Percentiles rank a stretch among this genome's conserved stretches.
These are phyloP conservation scores for Lordiphosa mommai DNA, from an alignment of 1,140 invertebrate species.

Conservation along the genomic window DNA sequence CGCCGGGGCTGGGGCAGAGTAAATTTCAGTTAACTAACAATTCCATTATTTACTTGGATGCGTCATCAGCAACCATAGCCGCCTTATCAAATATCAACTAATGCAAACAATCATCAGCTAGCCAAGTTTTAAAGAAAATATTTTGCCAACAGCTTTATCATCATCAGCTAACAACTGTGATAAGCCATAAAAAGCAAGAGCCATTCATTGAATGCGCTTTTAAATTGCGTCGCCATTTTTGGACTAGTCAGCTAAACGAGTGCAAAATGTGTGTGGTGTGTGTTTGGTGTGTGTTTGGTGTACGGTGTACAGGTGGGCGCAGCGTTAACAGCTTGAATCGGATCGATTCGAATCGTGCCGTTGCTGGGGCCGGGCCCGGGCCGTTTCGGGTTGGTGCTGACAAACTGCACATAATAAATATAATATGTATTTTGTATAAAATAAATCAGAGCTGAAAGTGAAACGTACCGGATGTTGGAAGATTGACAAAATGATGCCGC, in stretches of 20 bases:
- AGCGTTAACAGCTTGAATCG: slow-evolving; percentile 20
- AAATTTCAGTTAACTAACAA: no score
- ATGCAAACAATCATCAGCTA: slow-evolving; percentile 41
- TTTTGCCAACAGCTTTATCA: slow-evolving; percentile 26
- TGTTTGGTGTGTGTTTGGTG: slow-evolving; percentile 5
- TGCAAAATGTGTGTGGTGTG: slow-evolving; percentile 24
- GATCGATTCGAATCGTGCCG: slow-evolving; percentile 14
- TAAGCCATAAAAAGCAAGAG: slow-evolving; percentile 57
- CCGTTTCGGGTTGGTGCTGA: slow-evolving; percentile 39
- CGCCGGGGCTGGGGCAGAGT: no score
- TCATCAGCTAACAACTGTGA: slow-evolving; percentile 41
- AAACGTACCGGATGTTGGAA: slow-evolving; percentile 71
- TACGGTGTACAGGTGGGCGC: slow-evolving; percentile 58
- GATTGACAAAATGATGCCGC: slow-evolving; percentile 59
- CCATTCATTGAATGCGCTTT: slow-evolving; percentile 62
- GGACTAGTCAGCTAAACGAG: slow-evolving; percentile 31
- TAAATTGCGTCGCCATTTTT: slow-evolving; percentile 65
- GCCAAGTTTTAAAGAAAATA: slow-evolving; percentile 41
- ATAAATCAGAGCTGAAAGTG: slow-evolving; percentile 72
- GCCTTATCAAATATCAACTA: slow-evolving; percentile 47
- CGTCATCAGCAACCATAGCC: slow-evolving; percentile 40
- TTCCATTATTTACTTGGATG: slow-evolving; percentile 12
- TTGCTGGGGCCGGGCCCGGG: slow-evolving; percentile 4
- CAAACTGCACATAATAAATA: slow-evolving; percentile 76
- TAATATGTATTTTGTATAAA: slow-evolving; percentile 61